Evolutionary conservation across 1,140 invertebrate genomes (phyloP).

Genomic region (Drosophila triauraria): DNA sequence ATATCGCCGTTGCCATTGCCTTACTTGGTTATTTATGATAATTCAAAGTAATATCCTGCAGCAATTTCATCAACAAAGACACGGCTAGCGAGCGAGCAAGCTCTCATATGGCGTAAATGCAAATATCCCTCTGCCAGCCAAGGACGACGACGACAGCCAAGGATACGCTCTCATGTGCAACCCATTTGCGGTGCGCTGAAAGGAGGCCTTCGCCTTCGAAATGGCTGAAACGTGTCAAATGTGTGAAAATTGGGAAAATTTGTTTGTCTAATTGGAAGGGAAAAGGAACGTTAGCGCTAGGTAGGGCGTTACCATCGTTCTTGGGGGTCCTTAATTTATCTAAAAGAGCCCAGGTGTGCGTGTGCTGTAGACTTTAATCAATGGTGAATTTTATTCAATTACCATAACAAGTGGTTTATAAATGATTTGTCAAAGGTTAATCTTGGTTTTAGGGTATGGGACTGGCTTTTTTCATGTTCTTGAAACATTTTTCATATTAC

Average conservation of each 20-base stretch:
- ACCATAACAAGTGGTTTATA: constrained; percentile 4
- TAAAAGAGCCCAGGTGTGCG: constrained; percentile 24
- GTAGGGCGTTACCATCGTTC: not conserved
- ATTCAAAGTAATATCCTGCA: constrained; percentile 82
- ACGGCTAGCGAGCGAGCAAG: constrained; percentile 28
- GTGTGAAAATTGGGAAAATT: constrained; percentile 75
- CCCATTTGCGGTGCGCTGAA: constrained; percentile 3
- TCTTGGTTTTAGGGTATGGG: too few relatives aligned
- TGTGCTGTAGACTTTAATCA: constrained; percentile 13
- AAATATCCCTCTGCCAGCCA: constrained; percentile 61
- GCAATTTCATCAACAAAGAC: constrained; percentile 80
- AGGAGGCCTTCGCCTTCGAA: constrained; percentile 27
- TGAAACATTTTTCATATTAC: not conserved
- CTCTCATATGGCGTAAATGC: constrained; percentile 49
- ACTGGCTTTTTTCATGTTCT: not conserved
- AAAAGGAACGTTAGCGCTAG: constrained; percentile 11
- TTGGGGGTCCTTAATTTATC: constrained; percentile 16
- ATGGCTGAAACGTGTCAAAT: constrained; percentile 76
- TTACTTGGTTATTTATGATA: constrained; percentile 78
- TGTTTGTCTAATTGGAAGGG: constrained; percentile 69
- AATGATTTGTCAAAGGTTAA: constrained; percentile 6
- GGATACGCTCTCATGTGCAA: constrained; percentile 17
- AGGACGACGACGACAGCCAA: constrained; percentile 14
- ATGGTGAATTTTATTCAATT: constrained; percentile 5
- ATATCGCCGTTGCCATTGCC: constrained; percentile 41